Evolutionary conservation across 2,113 vertebrate genomes (phyloP).

Genomic region (Nothocercus nigrocapillus): DNA sequence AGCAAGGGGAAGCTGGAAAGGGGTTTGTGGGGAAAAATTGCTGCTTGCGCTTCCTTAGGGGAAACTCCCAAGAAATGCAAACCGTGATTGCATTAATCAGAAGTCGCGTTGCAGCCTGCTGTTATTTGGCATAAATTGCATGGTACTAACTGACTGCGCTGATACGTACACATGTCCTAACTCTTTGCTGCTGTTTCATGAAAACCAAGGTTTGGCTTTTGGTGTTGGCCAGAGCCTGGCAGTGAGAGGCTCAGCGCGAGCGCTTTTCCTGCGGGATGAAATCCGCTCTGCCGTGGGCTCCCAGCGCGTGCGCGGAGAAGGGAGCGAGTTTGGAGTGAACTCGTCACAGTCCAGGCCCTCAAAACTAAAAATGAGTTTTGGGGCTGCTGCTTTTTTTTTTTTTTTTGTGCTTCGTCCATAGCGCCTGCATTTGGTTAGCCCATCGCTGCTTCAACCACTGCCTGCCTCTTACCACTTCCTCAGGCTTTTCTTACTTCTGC

Average conservation of each 20-base stretch:
- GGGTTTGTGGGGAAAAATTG: conserved; percentile 60
- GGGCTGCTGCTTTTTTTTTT: neutral
- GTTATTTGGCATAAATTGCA: conserved; percentile 63
- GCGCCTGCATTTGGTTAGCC: neutral
- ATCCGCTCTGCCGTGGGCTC: neutral
- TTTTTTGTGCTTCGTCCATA: neutral
- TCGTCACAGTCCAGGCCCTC: neutral
- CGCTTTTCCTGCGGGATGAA: neutral
- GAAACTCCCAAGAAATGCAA: conserved; percentile 64
- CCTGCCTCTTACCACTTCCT: neutral
- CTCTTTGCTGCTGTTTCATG: conserved; percentile 46
- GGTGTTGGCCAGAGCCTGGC: neutral
- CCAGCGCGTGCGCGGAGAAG: neutral
- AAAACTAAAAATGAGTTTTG: neutral
- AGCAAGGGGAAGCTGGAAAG: conserved; percentile 52
- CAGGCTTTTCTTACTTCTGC: conserved; percentile 12
- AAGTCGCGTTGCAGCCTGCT: neutral
- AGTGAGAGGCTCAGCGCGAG: neutral
- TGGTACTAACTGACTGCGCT: conserved; percentile 58
- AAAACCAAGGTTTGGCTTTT: neutral
- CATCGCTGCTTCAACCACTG: neutral
- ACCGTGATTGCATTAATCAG: conserved; percentile 64
- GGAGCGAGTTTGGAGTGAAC: neutral
- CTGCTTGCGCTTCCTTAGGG: conserved; percentile 73
- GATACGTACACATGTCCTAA: conserved; percentile 31